Evolutionary conservation across 2,113 vertebrate species (phyloP).

Genomic region (Terrapene triunguis): DNA sequence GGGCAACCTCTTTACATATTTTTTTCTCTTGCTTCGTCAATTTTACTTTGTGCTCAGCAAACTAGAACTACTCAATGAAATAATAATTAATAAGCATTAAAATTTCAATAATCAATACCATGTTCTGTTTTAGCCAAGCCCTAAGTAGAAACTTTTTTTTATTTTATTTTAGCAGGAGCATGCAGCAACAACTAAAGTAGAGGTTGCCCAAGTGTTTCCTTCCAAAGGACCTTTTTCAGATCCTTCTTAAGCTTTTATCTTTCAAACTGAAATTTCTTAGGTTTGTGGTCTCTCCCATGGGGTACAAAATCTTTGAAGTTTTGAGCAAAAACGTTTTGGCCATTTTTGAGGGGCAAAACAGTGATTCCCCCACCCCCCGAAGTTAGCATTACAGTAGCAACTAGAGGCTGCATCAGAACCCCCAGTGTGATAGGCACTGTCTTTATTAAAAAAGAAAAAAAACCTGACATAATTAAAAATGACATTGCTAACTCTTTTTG

Average conservation of each 20-base stretch:
- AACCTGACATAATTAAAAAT: not conserved
- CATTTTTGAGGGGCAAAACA: not conserved
- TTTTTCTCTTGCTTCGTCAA: not conserved
- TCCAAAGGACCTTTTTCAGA: not conserved
- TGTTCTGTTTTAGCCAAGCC: not conserved
- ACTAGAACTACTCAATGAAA: not conserved
- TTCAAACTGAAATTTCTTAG: not conserved
- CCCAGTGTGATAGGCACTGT: not conserved
- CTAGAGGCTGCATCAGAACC: not conserved
- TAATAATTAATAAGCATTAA: not conserved
- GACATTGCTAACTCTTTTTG: not conserved
- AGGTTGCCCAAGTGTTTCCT: not conserved
- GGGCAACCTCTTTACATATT: not conserved
- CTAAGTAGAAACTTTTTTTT: fast-evolving
- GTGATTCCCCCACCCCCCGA: not conserved
- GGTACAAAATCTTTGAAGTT: not conserved
- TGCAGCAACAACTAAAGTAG: not conserved
- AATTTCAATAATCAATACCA: not conserved
- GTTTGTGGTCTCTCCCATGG: not conserved
- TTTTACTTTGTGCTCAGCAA: not conserved
- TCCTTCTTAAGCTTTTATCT: not conserved
- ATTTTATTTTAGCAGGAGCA: not conserved
- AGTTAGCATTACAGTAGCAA: not conserved
- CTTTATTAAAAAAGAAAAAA: not conserved
- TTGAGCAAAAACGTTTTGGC: not conserved